Base-by-base conservation (phyloP, 2,797 vertebrate species). In the Chelidonichthys spinosus region DNA sequence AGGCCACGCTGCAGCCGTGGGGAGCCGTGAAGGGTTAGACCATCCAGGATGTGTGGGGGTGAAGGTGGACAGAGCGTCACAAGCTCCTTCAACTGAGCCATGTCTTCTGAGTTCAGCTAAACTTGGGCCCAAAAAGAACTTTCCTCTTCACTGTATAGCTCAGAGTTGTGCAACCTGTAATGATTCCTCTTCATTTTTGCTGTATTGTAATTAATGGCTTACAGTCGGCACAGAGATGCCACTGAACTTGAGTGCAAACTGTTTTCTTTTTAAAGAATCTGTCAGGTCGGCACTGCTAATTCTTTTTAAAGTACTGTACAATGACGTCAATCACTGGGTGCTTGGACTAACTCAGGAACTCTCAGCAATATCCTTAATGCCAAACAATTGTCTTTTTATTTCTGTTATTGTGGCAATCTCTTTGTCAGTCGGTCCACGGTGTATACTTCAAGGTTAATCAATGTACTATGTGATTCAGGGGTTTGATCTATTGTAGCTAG, bases 1-100 rank as follows among this genome's bases (percentile, higher is more conserved):
- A 93, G 18, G 92, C 93, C 62, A 18, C 89, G 36, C 74, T 95
- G 71, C 93, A 94, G 80, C 88, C 92, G 2, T 94, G 93, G 91
- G 92, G 82, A 11, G 69, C 83, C 3, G 92, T 84, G 72, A 94
- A 89, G 74, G 82, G 87, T 53, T 92, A 88, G 74, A 70, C 17
- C 2, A 1, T 32, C 67, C 47, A 44, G 40, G 46, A 60, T 2
- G 43, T 46, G 11, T 0, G 2, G 6, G 25, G 33, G 13, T 33
- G 66, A 76, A 69, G 55, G 52, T 25, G 70, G 32, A 33, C 6
- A 4, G 46, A 69, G 74, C 58, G 35, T 70, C 62, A 54, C 7
- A 70, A 59, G 69, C 64, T 78, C 62, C 67, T 66, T 75, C 52
- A 78, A 79, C 74, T 89, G 85, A 91, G 87, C 89, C 75, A 50